These are phyloP conservation scores for Caenorhabditis macrosperma DNA, from an alignment of 2,888 invertebrate species.

Conservation along the genomic window DNA sequence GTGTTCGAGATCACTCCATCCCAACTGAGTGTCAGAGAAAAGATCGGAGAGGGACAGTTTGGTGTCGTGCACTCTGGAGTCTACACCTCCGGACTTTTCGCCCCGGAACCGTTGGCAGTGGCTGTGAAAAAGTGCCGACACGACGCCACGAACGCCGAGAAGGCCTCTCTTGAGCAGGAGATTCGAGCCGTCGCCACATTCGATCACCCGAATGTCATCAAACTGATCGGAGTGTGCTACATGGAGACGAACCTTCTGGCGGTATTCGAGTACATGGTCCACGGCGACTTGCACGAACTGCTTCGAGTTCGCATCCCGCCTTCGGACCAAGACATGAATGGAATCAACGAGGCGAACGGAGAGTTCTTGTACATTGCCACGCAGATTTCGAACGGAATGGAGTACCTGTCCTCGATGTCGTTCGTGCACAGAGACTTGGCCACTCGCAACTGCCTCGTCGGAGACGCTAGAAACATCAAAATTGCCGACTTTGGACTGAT, in stretches of 20 bases:
- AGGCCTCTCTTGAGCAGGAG: conserved; percentile 66
- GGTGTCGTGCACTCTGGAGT: conserved; percentile 82
- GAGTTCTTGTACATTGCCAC: conserved; percentile 93
- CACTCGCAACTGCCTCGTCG: conserved; percentile 95
- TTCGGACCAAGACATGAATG: conserved; percentile 84
- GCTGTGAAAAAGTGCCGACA: conserved; percentile 63
- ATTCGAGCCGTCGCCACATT: conserved; percentile 87
- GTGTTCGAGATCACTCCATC: conserved; percentile 72
- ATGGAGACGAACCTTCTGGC: conserved; percentile 57
- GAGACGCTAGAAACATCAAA: conserved; percentile 91
- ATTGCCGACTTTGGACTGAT: conserved; percentile 97
- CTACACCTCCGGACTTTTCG: conserved; percentile 55
- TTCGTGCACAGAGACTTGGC: conserved; percentile 97
- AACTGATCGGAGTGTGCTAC: conserved; percentile 84
- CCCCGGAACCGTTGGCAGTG: conserved; percentile 63
- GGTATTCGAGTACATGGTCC: conserved; percentile 72
- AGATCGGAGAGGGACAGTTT: conserved; percentile 95
- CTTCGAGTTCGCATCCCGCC: conserved; percentile 91
- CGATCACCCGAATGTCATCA: conserved; percentile 95
- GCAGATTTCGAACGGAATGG: conserved; percentile 86
- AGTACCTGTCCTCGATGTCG: conserved; percentile 86
- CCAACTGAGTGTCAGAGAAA: conserved; percentile 86
- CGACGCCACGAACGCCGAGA: conserved; percentile 63
- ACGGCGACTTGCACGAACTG: conserved; percentile 97
- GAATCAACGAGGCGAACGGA: conserved; percentile 83